phyloP scores from a whole-genome alignment of 2,888 invertebrate genomes.

The Endomychus coccineus region DNA sequence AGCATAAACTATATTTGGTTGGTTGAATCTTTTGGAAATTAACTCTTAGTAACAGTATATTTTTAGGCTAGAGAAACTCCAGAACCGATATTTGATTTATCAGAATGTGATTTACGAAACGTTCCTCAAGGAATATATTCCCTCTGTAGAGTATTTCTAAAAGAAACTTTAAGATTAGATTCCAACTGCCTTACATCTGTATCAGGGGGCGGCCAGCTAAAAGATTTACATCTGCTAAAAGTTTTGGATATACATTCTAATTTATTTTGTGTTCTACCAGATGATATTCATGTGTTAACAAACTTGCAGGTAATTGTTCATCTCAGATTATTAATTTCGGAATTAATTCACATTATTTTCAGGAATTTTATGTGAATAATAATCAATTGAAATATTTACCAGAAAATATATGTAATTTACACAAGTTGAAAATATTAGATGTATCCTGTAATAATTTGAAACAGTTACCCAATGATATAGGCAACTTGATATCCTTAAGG shows the following conservation, averaged over 20 bases:
- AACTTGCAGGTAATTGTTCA: conserved; percentile 55
- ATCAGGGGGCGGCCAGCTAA: conserved; percentile 62
- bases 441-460: conserved; percentile 63
- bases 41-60: conserved; percentile 3
- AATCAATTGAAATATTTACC: conserved; percentile 66
- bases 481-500: conserved; percentile 54
- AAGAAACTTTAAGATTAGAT: conserved; percentile 60
- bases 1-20: conserved; percentile 55
- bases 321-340: not conserved
- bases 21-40: conserved; percentile 15
- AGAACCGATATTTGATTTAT: conserved; percentile 72
- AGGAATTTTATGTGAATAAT: conserved; percentile 68
- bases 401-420: conserved; percentile 56
- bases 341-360: conserved; percentile 17
- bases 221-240: conserved; percentile 60
- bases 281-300: conserved; percentile 56
- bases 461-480: conserved; percentile 55
- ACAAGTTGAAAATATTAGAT: conserved; percentile 59
- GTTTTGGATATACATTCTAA: conserved; percentile 62
- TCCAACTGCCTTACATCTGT: conserved; percentile 63
- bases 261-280: conserved; percentile 55
- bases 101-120: conserved; percentile 65
- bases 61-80: conserved; percentile 68
- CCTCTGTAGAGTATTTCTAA: conserved; percentile 73
- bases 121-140: conserved; percentile 74